phyloP scores from a whole-genome alignment of 2,888 invertebrate species.

The Dichetophora obliterata region DNA sequence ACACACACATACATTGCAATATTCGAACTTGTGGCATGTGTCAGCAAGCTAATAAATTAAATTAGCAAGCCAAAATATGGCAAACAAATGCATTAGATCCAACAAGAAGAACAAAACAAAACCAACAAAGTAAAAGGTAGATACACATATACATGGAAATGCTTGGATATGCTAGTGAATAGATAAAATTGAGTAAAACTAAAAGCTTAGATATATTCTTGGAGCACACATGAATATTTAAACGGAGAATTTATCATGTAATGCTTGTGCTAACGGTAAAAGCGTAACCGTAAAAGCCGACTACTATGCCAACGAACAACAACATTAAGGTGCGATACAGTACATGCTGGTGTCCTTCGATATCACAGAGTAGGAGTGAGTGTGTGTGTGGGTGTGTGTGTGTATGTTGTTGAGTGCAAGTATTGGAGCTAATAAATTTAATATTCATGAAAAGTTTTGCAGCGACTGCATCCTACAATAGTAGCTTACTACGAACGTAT shows the following conservation, averaged over 20 bases:
- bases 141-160: too few species aligned
- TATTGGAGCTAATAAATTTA: conserved; percentile 19
- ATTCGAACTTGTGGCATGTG: conserved; percentile 9
- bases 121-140: neutral
- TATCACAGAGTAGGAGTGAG: neutral
- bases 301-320: conserved; percentile 31
- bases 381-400: conserved; percentile 21
- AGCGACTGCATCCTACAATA: neutral
- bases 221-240: conserved; percentile 29
- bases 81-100: conserved; percentile 20
- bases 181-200: neutral
- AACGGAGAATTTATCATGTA: conserved; percentile 24
- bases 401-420: conserved; percentile 15
- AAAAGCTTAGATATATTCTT: conserved; percentile 9
- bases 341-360: neutral
- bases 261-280: neutral
- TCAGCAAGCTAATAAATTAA: conserved; percentile 32
- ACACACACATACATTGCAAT: conserved; percentile 33
- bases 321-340: conserved; percentile 40
- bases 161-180: neutral
- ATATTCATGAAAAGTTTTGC: conserved; percentile 31
- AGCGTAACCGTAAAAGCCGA: conserved; percentile 7
- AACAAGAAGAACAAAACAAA: neutral
- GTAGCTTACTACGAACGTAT: conserved; percentile 44
- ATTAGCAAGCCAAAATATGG: conserved; percentile 26